Conservation (phyloP, 2,113 vertebrate species). For the Oryctolagus cuniculus region mOryCun1.1 NC_091453.1:7249501-7250000, state of each 20-base stretch:
- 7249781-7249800: conserved; percentile 33
- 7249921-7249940: conserved; percentile 15
- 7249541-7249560: background rate
- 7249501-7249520: background rate
- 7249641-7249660: background rate
- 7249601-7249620: background rate
- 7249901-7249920: conserved; percentile 40
- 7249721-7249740: background rate
- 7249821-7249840: background rate
- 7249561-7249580: background rate
- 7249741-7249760: background rate
- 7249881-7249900: background rate
- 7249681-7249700: conserved; percentile 15
- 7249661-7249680: background rate
- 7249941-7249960: background rate
- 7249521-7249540: background rate
- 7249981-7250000: background rate
- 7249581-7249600: conserved; percentile 18
- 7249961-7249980: background rate
- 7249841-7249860: conserved; percentile 60
- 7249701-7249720: conserved; percentile 46
- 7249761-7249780: background rate
- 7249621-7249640: background rate
- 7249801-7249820: conserved; percentile 13
- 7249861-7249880: conserved; percentile 46